Percentiles rank a stretch among this genome's conserved stretches.
Conservation (phyloP, 1,140 invertebrate genomes). For the Sitobion miscanthi region DNA sequence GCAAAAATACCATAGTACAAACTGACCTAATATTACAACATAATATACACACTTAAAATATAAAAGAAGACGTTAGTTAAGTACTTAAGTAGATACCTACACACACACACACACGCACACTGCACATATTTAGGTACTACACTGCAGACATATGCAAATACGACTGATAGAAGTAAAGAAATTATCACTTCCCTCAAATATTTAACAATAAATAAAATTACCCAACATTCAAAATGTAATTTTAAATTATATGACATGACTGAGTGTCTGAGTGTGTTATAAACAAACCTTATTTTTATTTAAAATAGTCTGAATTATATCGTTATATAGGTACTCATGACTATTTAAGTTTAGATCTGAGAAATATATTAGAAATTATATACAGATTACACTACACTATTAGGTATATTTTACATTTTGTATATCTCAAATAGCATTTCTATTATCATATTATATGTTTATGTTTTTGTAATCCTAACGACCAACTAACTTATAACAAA, state of each 20-base stretch:
- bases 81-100: not conserved
- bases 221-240: not conserved
- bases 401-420: not conserved
- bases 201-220: not conserved
- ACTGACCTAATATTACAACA: not conserved
- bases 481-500: too few species aligned
- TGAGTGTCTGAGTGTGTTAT: not conserved
- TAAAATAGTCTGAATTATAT: not conserved
- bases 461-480: not conserved
- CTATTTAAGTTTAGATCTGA: not conserved
- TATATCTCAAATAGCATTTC: not conserved
- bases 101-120: too few species aligned
- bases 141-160: not conserved
- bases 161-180: not conserved
- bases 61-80: not conserved
- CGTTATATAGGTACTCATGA: not conserved
- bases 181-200: not conserved
- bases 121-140: too few species aligned
- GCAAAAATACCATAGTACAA: not conserved
- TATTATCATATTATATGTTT: not conserved
- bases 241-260: not conserved
- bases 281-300: not conserved
- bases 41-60: not conserved
- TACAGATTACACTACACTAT: not conserved
- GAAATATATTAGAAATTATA: too few species aligned